Evolutionary conservation across 2,888 invertebrate genomes (phyloP), one percentile per base, ranked within the genome.

Genomic region (Heterodera filipjevi): DNA sequence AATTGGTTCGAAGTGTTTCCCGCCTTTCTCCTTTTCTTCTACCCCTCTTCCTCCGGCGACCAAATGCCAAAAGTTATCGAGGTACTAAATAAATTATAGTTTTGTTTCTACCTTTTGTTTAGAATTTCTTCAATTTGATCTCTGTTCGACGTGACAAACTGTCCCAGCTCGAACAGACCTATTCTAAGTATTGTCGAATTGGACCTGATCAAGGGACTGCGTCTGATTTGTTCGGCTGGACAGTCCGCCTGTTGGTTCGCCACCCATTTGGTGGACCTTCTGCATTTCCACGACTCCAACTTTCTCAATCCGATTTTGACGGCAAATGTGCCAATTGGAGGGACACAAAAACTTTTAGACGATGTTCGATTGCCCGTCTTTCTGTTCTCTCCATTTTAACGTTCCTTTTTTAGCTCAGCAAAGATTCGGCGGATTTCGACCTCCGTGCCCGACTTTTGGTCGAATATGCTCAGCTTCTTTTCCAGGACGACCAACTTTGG

Each of bases 1-100:
- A 68, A 59, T 22, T 81, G 81, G 81, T 81, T 81, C 49, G 81
- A 81, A 49, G 35, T 81, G 6, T 44, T 81, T 53, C 81, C 81
- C 27, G 81, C 81, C 16, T 81, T 81, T 80, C 32, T 82, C 30
- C 71, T 81, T 19, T 81, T 79, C 66, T 72, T 76, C 30, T 66
- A 75, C 35, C 81, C 81, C 10, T 68, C 44, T 10, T 59, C 74
- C 27, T 27, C 71, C n/a, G 49, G 73, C 22, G 73, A 81, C 5
- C 82, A 81, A 27, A 49, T 82, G 12, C 70, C 76, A 14, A 77
- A 46, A 73, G 74, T 81, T 35, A 81, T 81, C 10, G 68, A 81
- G 71, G 80, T 80, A 27, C 16, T n/a, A 12, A 27, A 16, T 14
- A 49, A 44, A 22, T 53, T 53, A 19, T 53, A 6, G 6, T 53